Percentiles rank a stretch among this genome's conserved stretches.
phyloP scores from a whole-genome alignment of 2,113 vertebrate genomes.

The Leptosomus discolor region DNA sequence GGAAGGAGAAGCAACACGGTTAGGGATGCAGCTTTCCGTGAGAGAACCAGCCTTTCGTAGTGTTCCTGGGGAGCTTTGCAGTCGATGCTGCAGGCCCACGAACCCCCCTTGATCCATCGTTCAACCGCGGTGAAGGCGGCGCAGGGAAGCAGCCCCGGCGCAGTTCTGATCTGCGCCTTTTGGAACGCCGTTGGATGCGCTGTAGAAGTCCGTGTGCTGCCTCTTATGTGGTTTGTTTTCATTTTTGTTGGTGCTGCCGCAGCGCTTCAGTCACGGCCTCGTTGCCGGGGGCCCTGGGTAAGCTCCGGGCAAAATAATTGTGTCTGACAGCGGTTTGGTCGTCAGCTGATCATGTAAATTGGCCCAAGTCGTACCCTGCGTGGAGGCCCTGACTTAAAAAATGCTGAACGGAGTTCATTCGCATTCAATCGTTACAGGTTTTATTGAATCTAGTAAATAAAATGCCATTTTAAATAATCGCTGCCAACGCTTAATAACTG shows the following conservation, averaged over 20 bases:
- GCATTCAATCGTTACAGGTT: background rate
- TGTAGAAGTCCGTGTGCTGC: background rate
- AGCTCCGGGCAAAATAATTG: background rate
- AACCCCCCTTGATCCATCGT: background rate
- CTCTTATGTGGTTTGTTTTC: background rate
- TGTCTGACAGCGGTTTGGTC: background rate
- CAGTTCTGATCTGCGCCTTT: background rate
- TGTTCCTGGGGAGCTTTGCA: background rate
- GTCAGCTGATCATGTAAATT: background rate
- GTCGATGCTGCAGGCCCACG: background rate
- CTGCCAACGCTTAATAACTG: background rate
- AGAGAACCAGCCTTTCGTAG: background rate
- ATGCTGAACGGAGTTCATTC: background rate
- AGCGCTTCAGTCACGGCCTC: background rate
- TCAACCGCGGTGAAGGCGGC: background rate
- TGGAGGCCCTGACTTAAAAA: background rate
- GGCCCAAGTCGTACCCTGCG: background rate
- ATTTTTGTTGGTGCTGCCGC: background rate
- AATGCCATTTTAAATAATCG: background rate
- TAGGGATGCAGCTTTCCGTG: background rate
- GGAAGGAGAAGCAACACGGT: background rate
- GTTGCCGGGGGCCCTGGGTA: background rate
- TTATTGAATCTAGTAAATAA: background rate
- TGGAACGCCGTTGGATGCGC: rapidly evolving
- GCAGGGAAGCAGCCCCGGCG: background rate